Evolutionary conservation across 2,888 invertebrate species (phyloP).

Genomic region (Plusia festucae): DNA sequence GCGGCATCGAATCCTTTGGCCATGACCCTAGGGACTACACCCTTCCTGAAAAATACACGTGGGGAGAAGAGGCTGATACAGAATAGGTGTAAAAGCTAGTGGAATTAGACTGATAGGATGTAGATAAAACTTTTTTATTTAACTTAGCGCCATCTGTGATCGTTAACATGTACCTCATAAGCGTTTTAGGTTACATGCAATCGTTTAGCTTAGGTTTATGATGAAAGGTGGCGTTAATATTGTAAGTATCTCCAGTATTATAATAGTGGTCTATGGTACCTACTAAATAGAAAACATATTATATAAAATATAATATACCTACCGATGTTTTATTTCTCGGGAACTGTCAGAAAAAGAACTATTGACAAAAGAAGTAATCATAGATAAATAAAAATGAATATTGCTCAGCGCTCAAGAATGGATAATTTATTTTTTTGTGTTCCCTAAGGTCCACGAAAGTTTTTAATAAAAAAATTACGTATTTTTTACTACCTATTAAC

Average conservation of each 20-base stretch:
- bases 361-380: too few species aligned
- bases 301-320: too few species aligned
- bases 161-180: slow-evolving; percentile 18
- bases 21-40: slow-evolving; percentile 82
- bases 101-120: slow-evolving; percentile 57
- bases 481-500: too few species aligned
- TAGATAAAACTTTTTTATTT: slow-evolving; percentile 23
- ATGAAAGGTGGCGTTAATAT: background rate
- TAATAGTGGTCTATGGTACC: too few species aligned
- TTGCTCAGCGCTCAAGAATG: too few species aligned
- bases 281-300: background rate
- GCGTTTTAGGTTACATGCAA: slow-evolving; percentile 5
- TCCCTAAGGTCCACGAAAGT: too few species aligned
- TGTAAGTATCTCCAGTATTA: too few species aligned
- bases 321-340: background rate
- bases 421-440: too few species aligned
- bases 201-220: slow-evolving; percentile 10
- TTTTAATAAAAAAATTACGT: too few species aligned
- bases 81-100: slow-evolving; percentile 35
- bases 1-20: slow-evolving; percentile 81
- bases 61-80: slow-evolving; percentile 79
- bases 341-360: background rate
- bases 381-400: too few species aligned
- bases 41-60: slow-evolving; percentile 83
- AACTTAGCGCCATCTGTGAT: slow-evolving; percentile 42